Conservation (phyloP, 2,888 invertebrate genomes). For the Lepidocyrtoides sp. region DNA sequence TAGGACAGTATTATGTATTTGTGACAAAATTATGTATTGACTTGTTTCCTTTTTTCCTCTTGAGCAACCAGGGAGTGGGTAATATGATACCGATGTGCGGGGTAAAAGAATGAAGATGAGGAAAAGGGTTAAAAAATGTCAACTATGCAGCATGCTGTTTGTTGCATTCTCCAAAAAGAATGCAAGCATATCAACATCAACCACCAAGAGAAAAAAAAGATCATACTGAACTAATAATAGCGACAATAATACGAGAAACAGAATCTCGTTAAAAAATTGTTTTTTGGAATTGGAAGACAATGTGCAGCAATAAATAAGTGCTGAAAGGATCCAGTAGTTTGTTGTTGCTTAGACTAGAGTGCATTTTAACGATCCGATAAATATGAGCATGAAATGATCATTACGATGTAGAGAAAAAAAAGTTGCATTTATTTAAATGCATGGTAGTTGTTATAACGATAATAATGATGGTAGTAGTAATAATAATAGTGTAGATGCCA, state of each 20-base stretch:
- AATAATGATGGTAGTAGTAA: neutral
- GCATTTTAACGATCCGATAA: neutral
- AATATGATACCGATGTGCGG: conserved; percentile 61
- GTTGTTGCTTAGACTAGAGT: neutral
- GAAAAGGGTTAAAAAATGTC: conserved; percentile 33
- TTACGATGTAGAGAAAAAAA: neutral
- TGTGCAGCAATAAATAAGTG: neutral
- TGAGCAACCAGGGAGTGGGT: conserved; percentile 28
- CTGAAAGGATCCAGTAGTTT: neutral
- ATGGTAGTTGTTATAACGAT: too few relatives aligned
- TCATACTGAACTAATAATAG: conserved; percentile 29
- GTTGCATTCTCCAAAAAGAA: neutral
- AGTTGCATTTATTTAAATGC: neutral
- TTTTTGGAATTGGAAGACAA: conserved; percentile 8
- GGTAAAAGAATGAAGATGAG: conserved; percentile 21
- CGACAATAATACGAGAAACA: neutral
- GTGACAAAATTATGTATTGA: conserved; percentile 66
- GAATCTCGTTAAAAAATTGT: conserved; percentile 7
- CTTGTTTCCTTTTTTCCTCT: conserved; percentile 36
- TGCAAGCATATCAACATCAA: neutral
- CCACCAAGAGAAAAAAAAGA: neutral
- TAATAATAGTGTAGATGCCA: neutral
- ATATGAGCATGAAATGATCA: neutral
- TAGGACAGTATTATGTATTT: neutral
- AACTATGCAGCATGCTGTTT: neutral